Conservation (phyloP, 2,888 invertebrate species). For the Diplazon laetatorius region DNA sequence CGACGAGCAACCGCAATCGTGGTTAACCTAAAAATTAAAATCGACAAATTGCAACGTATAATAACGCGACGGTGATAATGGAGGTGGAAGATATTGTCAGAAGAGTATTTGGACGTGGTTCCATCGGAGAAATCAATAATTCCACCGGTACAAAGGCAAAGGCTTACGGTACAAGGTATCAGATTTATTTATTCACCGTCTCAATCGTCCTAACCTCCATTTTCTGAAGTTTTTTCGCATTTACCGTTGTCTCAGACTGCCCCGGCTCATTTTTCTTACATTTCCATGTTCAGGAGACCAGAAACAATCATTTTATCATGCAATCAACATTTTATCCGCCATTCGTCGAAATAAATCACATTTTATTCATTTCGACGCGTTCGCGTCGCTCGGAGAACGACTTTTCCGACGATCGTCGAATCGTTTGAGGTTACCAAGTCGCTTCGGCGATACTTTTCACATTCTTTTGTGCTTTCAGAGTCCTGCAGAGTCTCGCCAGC, state of each 20-base stretch:
- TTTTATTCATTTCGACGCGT: background rate
- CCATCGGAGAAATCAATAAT: conserved; percentile 53
- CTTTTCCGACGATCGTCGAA: background rate
- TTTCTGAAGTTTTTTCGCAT: background rate
- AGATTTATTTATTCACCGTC: conserved; percentile 5
- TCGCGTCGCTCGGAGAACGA: too few species aligned
- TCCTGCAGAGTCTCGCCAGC: conserved; percentile 61
- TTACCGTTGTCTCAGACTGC: background rate
- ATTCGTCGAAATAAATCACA: too few species aligned
- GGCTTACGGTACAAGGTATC: conserved; percentile 54
- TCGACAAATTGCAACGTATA: background rate
- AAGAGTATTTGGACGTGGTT: conserved; percentile 71
- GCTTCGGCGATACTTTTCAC: background rate
- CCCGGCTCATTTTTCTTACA: conserved; percentile 10
- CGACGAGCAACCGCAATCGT: conserved; percentile 12
- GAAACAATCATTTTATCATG: too few species aligned
- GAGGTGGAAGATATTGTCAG: conserved; percentile 69
- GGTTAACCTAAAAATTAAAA: conserved; percentile 37
- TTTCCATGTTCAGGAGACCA: conserved; percentile 3
- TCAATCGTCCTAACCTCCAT: background rate
- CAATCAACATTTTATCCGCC: too few species aligned
- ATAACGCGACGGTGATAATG: background rate
- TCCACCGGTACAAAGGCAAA: conserved; percentile 62
- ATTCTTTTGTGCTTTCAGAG: conserved; percentile 57
- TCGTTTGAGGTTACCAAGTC: background rate